Percentiles rank a stretch among this genome's conserved stretches.
phyloP scores from a whole-genome alignment of 2,888 invertebrate species.

The Diadegma fenestrale region DNA sequence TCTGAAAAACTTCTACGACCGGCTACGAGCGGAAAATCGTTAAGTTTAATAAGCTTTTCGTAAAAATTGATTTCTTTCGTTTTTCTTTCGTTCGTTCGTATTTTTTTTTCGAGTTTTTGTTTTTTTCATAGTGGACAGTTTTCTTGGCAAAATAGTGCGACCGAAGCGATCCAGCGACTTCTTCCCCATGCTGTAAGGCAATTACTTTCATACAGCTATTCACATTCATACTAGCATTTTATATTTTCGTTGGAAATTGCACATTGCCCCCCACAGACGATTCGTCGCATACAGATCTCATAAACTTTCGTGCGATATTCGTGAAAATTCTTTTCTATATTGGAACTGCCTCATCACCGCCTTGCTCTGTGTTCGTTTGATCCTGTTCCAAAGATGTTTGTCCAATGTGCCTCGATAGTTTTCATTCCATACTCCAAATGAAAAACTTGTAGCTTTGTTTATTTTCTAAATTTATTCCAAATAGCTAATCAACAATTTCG shows the following conservation, averaged over 20 bases:
- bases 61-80: slow-evolving; percentile 54
- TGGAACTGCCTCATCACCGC: not conserved
- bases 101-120: slow-evolving; percentile 2
- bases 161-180: slow-evolving; percentile 43
- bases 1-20: slow-evolving; percentile 3
- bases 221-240: slow-evolving; percentile 59
- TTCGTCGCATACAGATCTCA: slow-evolving; percentile 57
- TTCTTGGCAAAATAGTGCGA: slow-evolving; percentile 56
- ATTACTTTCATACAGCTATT: slow-evolving; percentile 53
- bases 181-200: slow-evolving; percentile 65
- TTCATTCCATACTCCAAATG: not conserved
- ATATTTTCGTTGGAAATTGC: slow-evolving; percentile 58
- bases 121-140: slow-evolving; percentile 57
- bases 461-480: not conserved
- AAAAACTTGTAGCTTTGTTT: slow-evolving; percentile 18
- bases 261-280: slow-evolving; percentile 52
- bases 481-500: slow-evolving; percentile 8
- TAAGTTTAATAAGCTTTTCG: slow-evolving; percentile 30
- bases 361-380: not conserved
- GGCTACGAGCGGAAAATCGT: slow-evolving; percentile 7
- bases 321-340: slow-evolving; percentile 7
- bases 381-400: slow-evolving; percentile 2
- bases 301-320: slow-evolving; percentile 33
- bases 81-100: slow-evolving; percentile 26
- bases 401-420: slow-evolving; percentile 37